Evolutionary conservation across 2,113 vertebrate genomes (phyloP), one percentile per base, ranked within the genome.

Genomic region (Prochilodus magdalenae): DNA sequence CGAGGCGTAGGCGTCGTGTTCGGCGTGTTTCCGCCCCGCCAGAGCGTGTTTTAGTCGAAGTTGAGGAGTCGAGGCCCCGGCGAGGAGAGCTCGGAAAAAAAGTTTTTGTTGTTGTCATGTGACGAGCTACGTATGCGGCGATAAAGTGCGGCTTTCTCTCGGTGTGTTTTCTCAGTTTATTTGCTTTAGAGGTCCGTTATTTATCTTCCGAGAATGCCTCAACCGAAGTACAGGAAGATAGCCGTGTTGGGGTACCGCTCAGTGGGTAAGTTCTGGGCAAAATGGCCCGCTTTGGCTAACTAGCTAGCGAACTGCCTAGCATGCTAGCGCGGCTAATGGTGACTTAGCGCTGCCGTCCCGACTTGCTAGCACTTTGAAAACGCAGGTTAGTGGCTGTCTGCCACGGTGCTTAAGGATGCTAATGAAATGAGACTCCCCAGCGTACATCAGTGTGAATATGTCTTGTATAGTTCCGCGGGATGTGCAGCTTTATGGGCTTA

Each of bases 91-190:
- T 18, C 22, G 47, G 27, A 59, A 73, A 15, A 57, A 74, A 75
- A 94, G 90, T 22, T 88, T 94, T 95, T 94, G 94, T 95, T 95
- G 92, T 95, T 93, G 92, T 95, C 94, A 95, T 93, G 94, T 95
- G 94, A 95, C 91, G 85, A 14, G 75, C 89, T 82, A 85, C 92
- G 91, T 93, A 93, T 90, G 92, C 91, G 89, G 90, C 86, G 87
- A 86, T 94, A 93, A 93, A 94, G 87, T 93, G 93, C 88, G 83
- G 59, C 86, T 85, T 75, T 87, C 78, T 88, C 81, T 88, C n/a
- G 80, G 86, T 83, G 79, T 89, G 77, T 86, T 92, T 88, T 73
- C 66, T 75, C 57, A 84, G 78, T 75, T 71, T 86, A 44, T 78
- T 60, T 82, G 20, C 80, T 84, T 82, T 75, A 29, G 79, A 73